Evolutionary conservation across 2,797 vertebrate genomes (phyloP).

Genomic region (Protonibea diacanthus): DNA sequence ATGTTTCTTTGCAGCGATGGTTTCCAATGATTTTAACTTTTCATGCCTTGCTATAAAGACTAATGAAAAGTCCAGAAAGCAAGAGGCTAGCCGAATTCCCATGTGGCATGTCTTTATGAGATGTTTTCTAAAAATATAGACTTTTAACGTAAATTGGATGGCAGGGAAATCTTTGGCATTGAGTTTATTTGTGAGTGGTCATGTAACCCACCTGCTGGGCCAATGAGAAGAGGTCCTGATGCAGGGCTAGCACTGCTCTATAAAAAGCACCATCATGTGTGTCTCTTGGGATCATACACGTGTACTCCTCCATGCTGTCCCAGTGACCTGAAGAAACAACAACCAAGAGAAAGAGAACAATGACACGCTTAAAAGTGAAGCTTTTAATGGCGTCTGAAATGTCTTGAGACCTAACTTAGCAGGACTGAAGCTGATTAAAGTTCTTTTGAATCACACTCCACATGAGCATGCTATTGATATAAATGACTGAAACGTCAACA

Average conservation of each 20-base stretch:
- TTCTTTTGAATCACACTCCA: constrained; percentile 14
- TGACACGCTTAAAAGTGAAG: not conserved
- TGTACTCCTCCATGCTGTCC: constrained; percentile 99
- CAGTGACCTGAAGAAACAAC: constrained; percentile 90
- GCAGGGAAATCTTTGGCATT: not conserved
- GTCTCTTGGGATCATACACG: constrained; percentile 98
- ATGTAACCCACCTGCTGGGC: constrained; percentile 92
- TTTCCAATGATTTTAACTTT: constrained; percentile 51
- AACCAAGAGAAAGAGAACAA: constrained; percentile 16
- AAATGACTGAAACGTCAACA: constrained; percentile 25
- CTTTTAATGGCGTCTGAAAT: constrained; percentile 7
- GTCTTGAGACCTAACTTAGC: not conserved
- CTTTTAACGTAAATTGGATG: constrained; percentile 19
- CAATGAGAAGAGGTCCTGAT: constrained; percentile 98
- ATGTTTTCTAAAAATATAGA: constrained; percentile 52
- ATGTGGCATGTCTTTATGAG: constrained; percentile 49
- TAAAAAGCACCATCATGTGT: constrained; percentile 98
- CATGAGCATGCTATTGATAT: not conserved
- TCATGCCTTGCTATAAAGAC: constrained; percentile 53
- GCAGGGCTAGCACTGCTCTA: constrained; percentile 95
- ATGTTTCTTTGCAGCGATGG: constrained; percentile 37
- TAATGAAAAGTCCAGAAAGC: constrained; percentile 60
- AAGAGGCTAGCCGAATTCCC: constrained; percentile 15
- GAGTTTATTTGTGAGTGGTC: constrained; percentile 20
- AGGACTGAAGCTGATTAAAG: not conserved